Evolutionary conservation across 2,797 vertebrate species (phyloP), one percentile per base, ranked within the genome.

Genomic region (Crocodylus rhombifer): DNA sequence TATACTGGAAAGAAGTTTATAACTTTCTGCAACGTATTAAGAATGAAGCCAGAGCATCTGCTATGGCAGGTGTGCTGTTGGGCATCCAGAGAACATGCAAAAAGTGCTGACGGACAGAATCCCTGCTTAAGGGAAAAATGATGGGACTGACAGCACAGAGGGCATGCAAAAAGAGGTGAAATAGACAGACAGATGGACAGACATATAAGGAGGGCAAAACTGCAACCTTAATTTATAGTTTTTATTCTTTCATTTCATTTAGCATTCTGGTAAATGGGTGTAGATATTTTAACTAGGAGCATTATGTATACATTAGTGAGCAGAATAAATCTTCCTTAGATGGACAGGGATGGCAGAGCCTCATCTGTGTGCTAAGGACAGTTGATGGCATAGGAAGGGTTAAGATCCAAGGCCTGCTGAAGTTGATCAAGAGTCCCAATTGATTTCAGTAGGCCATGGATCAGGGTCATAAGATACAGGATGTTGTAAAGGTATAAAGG

Each of bases 231-330:
- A 9, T 92, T 94, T 88, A 69, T 83, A 82, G 79, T 79, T 82
- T 42, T 90, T 5, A 79, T 87, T 60, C 30, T 58, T 80, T 74
- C 56, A 57, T 62, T 91, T 92, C 60, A 36, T 81, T 77, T 84
- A 89, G 77, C 78, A 69, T 80, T 67, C 78, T 78, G 86, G 76
- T 69, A 65, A 82, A 94, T 88, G 62, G 2, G 6, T 88, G 86
- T 63, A 63, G 28, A 16, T 17, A n/a, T 93, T 96, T 94, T 86
- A 89, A 42, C 28, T 56, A 88, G 64, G 14, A 23, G 51, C 81
- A 33, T 25, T 2, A 77, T 87, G 51, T 61, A 92, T 95, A 96
- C 42, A 94, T 91, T 87, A 96, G 94, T 84, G 90, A 82, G 94
- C 94, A 61, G 69, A 75, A 60, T 61, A 83, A 73, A 88, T 93